A percentile compares a stretch with the other conserved stretches of the same genome.
Evolutionary conservation across 2,113 vertebrate species (phyloP).

Genomic region (Chloebia gouldiae): DNA sequence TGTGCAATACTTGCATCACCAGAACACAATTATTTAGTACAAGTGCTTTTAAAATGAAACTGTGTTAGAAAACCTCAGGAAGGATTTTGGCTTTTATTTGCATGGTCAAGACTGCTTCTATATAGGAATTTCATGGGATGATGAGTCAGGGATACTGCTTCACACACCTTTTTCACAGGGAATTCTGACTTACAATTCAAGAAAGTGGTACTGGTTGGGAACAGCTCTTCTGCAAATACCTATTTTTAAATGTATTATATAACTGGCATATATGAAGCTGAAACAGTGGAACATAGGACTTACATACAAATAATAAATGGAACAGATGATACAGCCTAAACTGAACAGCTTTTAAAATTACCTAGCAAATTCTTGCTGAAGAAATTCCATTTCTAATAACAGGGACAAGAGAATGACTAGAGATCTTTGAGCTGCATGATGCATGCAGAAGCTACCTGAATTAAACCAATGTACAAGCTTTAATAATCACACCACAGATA

Average conservation of each 20-base stretch:
- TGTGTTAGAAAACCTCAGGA: not conserved
- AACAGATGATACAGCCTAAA: not conserved
- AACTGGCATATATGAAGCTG: not conserved
- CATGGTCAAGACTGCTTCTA: not conserved
- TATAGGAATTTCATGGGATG: not conserved
- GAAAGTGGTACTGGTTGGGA: not conserved
- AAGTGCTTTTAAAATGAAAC: not conserved
- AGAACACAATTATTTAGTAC: not conserved
- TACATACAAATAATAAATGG: not conserved
- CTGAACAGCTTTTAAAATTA: not conserved
- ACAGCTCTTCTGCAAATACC: not conserved
- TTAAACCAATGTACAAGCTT: not conserved
- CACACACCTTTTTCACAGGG: accelerated
- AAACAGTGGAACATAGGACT: not conserved
- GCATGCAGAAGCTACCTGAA: not conserved
- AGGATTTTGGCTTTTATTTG: not conserved
- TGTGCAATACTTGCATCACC: not conserved
- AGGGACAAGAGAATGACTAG: not conserved
- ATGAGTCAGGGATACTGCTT: not conserved
- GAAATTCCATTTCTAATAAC: not conserved
- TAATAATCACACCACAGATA: not conserved
- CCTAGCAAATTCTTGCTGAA: not conserved
- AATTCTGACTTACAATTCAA: not conserved
- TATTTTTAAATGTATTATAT: not conserved
- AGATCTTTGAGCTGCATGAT: not conserved